Base-by-base conservation (phyloP, 2,113 vertebrate genomes). In the Microtus richardsoni region DNA sequence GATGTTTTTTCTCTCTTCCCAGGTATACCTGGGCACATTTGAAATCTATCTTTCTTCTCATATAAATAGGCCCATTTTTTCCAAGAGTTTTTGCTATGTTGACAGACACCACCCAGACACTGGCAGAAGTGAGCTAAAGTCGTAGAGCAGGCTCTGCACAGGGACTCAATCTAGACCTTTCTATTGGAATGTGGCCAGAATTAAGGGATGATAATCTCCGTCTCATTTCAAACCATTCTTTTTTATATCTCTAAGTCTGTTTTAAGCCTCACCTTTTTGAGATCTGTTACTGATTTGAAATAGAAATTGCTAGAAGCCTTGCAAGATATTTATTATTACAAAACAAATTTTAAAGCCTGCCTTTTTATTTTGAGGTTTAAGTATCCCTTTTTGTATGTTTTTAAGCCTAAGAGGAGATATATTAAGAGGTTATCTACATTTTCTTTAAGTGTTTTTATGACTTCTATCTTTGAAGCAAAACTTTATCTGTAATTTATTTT, bases 401-500 rank as follows among this genome's bases (percentile, higher is more conserved):
- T 95, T 89, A 86, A 89, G 11, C 24, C 4, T 74, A 73, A 19
- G 7, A 95, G 93, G 26, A 93, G 47, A 58, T 39, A 33, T 30
- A 41, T 49, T 91, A 91, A 90, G 36, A 88, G 64, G 10, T n/a
- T 64, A 68, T 49, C 68, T 41, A 14, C 22, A 86, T 92, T 93
- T 95, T 87, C 30, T 79, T 97, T 44, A 92, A 89, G 21, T 75
- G 33, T 79, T 84, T 88, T 96, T 78, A 54, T 94, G 13, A 9
- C 54, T 91, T 91, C 74, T 73, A 5, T 89, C 70, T 95, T 90
- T 85, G 16, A 33, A 93, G 7, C 88, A 88, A 84, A 75, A 60
- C n/a, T 75, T 90, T 88, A 44, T 52, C 49, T 92, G 68, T 73
- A 92, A 71, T 91, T 96, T 75, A 94, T 44, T 91, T 86, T 93